phyloP scores from a whole-genome alignment of 2,797 vertebrate genomes.

The Anguilla anguilla region DNA sequence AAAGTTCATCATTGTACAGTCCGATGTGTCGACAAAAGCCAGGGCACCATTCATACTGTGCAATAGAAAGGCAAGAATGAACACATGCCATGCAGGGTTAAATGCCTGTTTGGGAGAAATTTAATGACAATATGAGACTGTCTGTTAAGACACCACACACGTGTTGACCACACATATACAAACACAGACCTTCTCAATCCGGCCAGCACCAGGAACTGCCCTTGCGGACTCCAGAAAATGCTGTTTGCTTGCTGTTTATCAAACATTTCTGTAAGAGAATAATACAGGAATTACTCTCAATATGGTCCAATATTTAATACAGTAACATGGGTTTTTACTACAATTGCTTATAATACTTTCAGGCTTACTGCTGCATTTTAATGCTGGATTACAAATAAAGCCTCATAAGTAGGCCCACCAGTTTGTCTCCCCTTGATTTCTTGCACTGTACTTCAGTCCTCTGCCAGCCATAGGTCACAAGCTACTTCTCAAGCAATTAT shows the following conservation, averaged over 20 bases:
- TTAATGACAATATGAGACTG: not conserved
- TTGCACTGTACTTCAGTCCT: too few relatives aligned
- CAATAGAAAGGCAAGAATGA: not conserved
- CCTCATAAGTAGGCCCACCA: too few relatives aligned
- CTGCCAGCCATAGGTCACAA: too few relatives aligned
- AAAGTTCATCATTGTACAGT: conserved; percentile 99
- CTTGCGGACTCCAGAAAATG: conserved; percentile 99
- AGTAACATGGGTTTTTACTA: not conserved
- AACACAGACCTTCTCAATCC: conserved; percentile 89
- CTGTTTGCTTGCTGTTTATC: conserved; percentile 99
- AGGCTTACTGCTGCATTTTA: too few relatives aligned
- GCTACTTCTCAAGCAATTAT: too few relatives aligned
- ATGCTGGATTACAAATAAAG: too few relatives aligned
- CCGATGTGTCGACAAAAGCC: conserved; percentile 94
- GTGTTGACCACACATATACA: conserved; percentile 64
- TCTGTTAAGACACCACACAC: not conserved
- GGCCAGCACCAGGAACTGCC: conserved; percentile 95
- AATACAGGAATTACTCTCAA: not conserved
- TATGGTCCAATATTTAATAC: not conserved
- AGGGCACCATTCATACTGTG: conserved; percentile 95
- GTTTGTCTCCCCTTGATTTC: too few relatives aligned
- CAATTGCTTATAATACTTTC: too few relatives aligned
- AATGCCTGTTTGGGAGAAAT: not conserved
- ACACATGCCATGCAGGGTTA: not conserved
- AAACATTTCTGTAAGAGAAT: conserved; percentile 80